phyloP scores from a whole-genome alignment of 2,113 vertebrate species.

The Xyliphius kryptos region DNA sequence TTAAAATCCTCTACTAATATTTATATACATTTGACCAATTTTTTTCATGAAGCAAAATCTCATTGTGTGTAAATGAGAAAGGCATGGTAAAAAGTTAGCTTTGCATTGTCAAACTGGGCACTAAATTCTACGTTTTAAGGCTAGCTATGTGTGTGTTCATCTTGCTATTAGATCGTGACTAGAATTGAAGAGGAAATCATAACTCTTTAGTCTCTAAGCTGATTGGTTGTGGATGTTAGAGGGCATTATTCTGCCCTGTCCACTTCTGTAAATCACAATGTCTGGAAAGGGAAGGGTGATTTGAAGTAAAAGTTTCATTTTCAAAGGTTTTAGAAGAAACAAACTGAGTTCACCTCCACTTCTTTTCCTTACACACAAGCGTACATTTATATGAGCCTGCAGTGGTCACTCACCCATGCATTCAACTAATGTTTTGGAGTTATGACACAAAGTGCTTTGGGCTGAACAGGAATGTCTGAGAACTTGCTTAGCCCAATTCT shows the following conservation, averaged over 20 bases:
- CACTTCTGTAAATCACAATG: constrained; percentile 56
- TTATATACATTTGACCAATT: too few species aligned
- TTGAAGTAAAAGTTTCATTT: constrained; percentile 32
- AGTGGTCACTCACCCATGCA: constrained; percentile 52
- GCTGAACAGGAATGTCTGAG: constrained; percentile 56
- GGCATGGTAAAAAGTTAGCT: too few species aligned
- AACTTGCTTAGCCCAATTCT: constrained; percentile 57
- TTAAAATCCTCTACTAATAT: too few species aligned
- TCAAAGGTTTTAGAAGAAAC: constrained; percentile 33
- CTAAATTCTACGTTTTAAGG: too few species aligned
- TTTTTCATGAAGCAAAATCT: too few species aligned
- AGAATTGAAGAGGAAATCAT: too few species aligned
- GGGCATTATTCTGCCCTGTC: constrained; percentile 69
- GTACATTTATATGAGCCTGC: constrained; percentile 37
- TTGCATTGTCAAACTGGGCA: too few species aligned
- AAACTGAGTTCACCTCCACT: constrained; percentile 7
- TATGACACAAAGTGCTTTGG: constrained; percentile 58
- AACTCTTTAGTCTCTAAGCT: too few species aligned
- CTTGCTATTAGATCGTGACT: too few species aligned
- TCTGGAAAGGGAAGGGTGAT: constrained; percentile 50
- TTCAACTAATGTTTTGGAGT: constrained; percentile 52
- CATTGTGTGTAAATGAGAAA: too few species aligned
- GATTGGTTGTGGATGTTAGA: constrained; percentile 66
- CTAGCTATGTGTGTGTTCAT: too few species aligned
- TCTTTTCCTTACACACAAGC: constrained; percentile 20